Conservation (phyloP, 2,797 vertebrate genomes). For the Hypotaenidia okinawae region DNA sequence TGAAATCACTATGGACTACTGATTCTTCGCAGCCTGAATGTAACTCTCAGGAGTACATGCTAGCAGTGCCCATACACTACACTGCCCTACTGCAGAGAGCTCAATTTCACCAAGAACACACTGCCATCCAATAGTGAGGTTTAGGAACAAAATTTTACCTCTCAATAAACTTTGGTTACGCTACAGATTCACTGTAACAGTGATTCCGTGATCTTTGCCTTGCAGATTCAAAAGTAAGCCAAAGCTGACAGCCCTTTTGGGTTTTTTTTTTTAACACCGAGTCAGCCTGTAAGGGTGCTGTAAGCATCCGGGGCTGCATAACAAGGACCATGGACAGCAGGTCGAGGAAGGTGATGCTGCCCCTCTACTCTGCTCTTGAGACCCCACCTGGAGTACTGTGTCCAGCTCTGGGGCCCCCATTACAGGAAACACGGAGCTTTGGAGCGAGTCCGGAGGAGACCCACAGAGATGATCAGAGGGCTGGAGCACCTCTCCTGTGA, state of each 20-base stretch:
- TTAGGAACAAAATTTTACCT: not conserved
- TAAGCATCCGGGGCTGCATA: not conserved
- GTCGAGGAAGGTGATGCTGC: fast-evolving
- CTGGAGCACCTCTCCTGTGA: not conserved
- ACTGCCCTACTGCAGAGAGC: not conserved
- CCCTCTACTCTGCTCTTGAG: fast-evolving
- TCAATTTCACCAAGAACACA: not conserved
- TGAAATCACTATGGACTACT: not conserved
- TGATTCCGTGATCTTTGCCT: no score
- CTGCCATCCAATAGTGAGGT: not conserved
- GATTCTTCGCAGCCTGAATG: not conserved
- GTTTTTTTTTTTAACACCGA: not conserved
- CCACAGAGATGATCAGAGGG: not conserved
- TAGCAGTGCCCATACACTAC: fast-evolving
- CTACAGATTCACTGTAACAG: not conserved
- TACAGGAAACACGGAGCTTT: not conserved
- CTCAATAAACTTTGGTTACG: not conserved
- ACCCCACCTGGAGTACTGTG: not conserved
- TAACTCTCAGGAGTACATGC: not conserved
- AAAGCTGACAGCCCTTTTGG: not conserved
- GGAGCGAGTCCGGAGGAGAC: fast-evolving
- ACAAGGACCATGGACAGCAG: fast-evolving
- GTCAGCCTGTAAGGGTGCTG: not conserved
- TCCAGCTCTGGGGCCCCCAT: not conserved
- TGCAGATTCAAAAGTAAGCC: not conserved